A percentile compares a stretch with the other conserved stretches of the same genome.
Evolutionary conservation across 2,113 vertebrate species (phyloP).

Genomic region (Datnioides undecimradiatus): DNA sequence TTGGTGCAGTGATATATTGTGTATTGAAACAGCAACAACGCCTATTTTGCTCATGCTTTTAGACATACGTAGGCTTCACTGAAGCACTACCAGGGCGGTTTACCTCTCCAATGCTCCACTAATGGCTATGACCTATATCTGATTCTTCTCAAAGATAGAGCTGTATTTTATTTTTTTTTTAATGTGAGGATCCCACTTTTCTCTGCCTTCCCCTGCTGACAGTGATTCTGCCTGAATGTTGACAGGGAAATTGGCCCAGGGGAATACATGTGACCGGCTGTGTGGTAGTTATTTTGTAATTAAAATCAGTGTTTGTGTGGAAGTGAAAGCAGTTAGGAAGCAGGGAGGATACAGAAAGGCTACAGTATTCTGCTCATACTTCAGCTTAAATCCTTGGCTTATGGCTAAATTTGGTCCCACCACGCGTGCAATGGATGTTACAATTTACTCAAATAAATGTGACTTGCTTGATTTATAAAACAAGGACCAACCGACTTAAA

Average conservation of each 20-base stretch:
- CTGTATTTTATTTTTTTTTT: conserved; percentile 29
- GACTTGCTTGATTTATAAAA: no score
- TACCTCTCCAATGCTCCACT: conserved; percentile 21
- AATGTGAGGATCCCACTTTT: conserved; percentile 15
- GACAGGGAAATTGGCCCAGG: conserved; percentile 36
- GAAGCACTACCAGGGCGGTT: conserved; percentile 1
- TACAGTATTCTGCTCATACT: neutral
- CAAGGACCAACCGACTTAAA: no score
- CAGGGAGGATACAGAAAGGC: conserved; percentile 6
- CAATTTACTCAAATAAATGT: no score
- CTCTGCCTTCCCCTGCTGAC: conserved; percentile 5
- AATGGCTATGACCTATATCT: conserved; percentile 40
- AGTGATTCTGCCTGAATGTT: conserved; percentile 19
- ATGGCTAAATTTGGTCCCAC: conserved; percentile 5
- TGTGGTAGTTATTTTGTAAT: conserved; percentile 66
- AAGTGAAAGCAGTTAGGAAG: neutral
- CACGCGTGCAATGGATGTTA: conserved; percentile 16
- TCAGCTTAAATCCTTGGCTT: neutral
- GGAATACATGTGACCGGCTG: conserved; percentile 67
- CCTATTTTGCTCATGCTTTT: conserved; percentile 1
- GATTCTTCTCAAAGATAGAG: conserved; percentile 12
- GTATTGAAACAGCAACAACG: conserved; percentile 8
- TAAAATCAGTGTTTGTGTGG: conserved; percentile 47
- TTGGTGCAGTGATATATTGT: conserved; percentile 28
- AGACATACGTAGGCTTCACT: conserved; percentile 7